Base-by-base conservation (phyloP, 2,888 invertebrate species). In the Ptychoptera albimana region DNA sequence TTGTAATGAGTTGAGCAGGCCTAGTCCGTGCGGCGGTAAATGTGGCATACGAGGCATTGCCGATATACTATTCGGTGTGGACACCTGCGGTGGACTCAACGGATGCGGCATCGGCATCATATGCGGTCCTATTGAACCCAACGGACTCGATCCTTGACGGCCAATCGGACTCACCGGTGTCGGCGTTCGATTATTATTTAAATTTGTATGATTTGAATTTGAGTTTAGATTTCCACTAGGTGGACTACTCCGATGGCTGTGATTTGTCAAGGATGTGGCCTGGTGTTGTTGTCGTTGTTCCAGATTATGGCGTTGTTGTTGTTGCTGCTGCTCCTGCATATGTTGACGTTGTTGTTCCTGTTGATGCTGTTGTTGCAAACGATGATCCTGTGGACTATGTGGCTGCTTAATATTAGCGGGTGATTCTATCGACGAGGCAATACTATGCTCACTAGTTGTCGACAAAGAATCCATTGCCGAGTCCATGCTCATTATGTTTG, bases 1-100 rank as follows among this genome's bases (percentile, higher is more conserved):
- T 58, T 81, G 76, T 60, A 87, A 68, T 46, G 85, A 84, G 58
- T 85, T 85, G 57, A 88, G 73, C 56, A 88, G 73, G 34, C 87
- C 86, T 52, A 87, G 71, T 32, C 85, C 83, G 45, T 86, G 86
- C 48, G 86, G 86, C 58, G 85, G 84, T 62, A 88, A 69, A 53
- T 84, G 85, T 49, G 82, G 81, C 59, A 79, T 70, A 44, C 76
- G 72, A 55, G 80, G 75, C 56, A 66, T 48, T 43, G 60, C 54
- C 13, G 51, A 47, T 48, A 63, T 42, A 13, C 61, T 62, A 47
- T 60, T 61, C 8, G 60, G 55, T 43, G 72, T 72, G 43, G 74
- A 70, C 42, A 77, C 70, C 45, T 77, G 79, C 50, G 77, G 77
- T 50, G 77, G 77, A 56, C 77, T 77, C 38, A 77, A 60, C 50